Evolutionary conservation across 2,113 vertebrate genomes (phyloP).

Genomic region (Machaerirhynchus nigripectus): DNA sequence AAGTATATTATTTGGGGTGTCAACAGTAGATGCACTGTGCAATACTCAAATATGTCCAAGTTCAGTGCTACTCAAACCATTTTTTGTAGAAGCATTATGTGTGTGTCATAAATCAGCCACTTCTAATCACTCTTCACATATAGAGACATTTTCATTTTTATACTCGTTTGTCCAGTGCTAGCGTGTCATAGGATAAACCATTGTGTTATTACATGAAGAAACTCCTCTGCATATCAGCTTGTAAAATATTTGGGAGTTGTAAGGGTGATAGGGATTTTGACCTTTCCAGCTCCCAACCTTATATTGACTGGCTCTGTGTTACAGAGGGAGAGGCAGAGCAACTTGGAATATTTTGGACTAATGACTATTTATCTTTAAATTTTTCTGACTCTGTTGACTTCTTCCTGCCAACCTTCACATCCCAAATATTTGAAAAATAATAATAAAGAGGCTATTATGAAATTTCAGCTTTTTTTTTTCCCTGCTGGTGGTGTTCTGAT

Average conservation of each 20-base stretch:
- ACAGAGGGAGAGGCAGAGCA: not conserved
- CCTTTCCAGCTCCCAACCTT: not conserved
- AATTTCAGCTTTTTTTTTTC: not conserved
- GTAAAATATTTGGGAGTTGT: not conserved
- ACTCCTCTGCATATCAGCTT: not conserved
- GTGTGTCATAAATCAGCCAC: not conserved
- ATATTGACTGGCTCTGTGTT: not conserved
- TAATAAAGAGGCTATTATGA: not conserved
- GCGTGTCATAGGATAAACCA: not conserved
- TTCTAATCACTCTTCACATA: not conserved
- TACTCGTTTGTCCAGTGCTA: rapidly evolving
- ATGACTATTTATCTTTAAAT: not conserved
- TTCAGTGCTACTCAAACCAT: not conserved
- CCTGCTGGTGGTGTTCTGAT: not conserved
- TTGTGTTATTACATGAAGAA: not conserved
- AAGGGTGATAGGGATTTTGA: not conserved
- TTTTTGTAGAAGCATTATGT: not conserved
- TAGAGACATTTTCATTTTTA: not conserved
- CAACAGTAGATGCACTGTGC: not conserved
- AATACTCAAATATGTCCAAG: not conserved
- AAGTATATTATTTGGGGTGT: not conserved
- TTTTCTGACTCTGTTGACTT: not conserved
- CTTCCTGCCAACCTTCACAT: not conserved
- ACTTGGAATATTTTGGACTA: not conserved
- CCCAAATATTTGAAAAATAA: not conserved